A percentile compares a stretch with the other conserved stretches of the same genome.
phyloP scores from a whole-genome alignment of 2,888 invertebrate genomes.

The Hanleya hanleyi region DNA sequence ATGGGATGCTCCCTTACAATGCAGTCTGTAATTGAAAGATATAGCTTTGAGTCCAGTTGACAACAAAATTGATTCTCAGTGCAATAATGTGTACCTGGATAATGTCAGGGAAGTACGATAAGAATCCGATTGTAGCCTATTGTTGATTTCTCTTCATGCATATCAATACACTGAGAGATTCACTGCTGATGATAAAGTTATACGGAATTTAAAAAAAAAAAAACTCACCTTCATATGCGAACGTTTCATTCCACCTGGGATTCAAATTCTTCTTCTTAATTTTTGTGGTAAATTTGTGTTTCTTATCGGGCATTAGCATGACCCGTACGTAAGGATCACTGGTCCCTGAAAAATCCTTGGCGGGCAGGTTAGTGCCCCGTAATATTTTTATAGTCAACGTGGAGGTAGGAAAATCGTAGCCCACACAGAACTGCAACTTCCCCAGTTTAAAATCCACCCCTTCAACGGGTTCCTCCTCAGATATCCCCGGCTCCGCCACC shows the following conservation, averaged over 20 bases:
- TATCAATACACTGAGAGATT: no score
- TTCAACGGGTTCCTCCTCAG: slow-evolving; percentile 44
- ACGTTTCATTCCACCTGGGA: slow-evolving; percentile 73
- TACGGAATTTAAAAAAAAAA: no score
- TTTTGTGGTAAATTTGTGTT: slow-evolving; percentile 71
- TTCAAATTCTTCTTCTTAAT: slow-evolving; percentile 72
- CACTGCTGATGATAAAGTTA: no score
- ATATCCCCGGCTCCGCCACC: slow-evolving; percentile 41
- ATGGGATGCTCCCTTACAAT: no score
- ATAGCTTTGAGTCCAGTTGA: no score
- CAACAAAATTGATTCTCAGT: no score
- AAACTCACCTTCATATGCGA: slow-evolving; percentile 78
- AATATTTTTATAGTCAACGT: slow-evolving; percentile 68
- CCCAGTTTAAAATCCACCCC: slow-evolving; percentile 66
- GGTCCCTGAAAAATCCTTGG: slow-evolving; percentile 73
- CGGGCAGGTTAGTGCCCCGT: slow-evolving; percentile 67
- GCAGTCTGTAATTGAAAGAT: no score
- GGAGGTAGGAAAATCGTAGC: slow-evolving; percentile 68
- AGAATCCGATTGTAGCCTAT: no score
- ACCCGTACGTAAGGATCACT: slow-evolving; percentile 73
- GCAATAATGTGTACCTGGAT: no score
- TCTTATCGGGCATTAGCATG: slow-evolving; percentile 70
- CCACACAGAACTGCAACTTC: slow-evolving; percentile 65
- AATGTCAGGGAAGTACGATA: no score
- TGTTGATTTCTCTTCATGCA: no score